These are phyloP conservation scores for Leucopternis melanops DNA, from an alignment of 2,113 vertebrate genomes.

Conservation along the genomic window DNA sequence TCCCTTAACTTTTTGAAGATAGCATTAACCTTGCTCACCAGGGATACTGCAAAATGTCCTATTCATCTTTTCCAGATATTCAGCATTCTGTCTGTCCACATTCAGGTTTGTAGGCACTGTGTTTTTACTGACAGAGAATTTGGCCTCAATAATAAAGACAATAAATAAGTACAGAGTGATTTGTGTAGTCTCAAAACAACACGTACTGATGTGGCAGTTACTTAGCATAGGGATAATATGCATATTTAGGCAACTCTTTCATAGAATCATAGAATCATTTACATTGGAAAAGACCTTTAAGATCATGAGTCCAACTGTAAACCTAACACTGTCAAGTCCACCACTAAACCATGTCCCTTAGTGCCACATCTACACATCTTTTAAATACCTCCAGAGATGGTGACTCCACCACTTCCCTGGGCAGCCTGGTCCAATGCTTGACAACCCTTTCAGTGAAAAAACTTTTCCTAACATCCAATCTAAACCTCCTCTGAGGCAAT, in stretches of 20 bases:
- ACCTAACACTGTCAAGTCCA: background rate
- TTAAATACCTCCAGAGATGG: too few relatives aligned
- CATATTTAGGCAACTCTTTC: background rate
- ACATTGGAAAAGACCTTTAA: background rate
- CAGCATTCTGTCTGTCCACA: background rate
- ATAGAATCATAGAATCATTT: background rate
- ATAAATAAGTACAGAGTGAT: background rate
- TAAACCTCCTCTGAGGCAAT: too few relatives aligned
- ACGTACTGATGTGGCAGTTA: background rate
- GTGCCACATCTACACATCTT: background rate
- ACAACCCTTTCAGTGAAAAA: too few relatives aligned
- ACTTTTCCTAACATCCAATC: too few relatives aligned
- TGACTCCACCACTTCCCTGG: too few relatives aligned
- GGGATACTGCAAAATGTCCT: background rate
- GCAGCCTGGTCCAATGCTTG: too few relatives aligned
- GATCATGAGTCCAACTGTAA: background rate
- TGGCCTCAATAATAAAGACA: background rate
- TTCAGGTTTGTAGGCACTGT: background rate
- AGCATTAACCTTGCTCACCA: background rate
- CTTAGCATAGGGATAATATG: background rate
- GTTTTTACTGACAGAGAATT: background rate
- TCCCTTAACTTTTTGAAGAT: conserved; percentile 29
- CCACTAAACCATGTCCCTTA: background rate
- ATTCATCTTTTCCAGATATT: background rate
- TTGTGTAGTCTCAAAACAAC: background rate